Evolutionary conservation across 2,113 vertebrate genomes (phyloP).

Genomic region (Lepisosteus osseus): DNA sequence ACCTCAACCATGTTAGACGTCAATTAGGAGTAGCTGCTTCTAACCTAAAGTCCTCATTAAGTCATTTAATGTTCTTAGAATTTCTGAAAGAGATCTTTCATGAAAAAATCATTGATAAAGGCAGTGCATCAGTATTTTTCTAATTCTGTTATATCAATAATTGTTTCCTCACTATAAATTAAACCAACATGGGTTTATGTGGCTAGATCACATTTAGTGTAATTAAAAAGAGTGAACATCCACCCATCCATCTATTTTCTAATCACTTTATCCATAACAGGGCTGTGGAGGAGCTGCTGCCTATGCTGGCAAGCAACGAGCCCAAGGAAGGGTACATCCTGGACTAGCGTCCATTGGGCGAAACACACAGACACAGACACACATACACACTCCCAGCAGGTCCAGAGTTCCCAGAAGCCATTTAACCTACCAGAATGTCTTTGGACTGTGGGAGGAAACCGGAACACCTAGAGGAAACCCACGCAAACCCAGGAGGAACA

Average conservation of each 20-base stretch:
- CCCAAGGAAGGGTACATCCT: no score
- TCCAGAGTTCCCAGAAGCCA: no score
- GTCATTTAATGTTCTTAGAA: not conserved
- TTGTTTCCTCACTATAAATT: not conserved
- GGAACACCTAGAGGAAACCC: no score
- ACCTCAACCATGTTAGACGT: not conserved
- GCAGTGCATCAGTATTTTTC: constrained; percentile 6
- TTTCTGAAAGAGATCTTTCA: constrained; percentile 21
- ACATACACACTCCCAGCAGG: constrained; percentile 4
- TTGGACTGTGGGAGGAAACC: no score
- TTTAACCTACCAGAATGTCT: no score
- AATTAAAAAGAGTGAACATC: no score
- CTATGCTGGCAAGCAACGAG: no score
- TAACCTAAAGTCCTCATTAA: constrained; percentile 22
- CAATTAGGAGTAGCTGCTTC: constrained; percentile 21
- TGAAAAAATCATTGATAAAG: constrained; percentile 20
- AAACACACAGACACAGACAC: constrained; percentile 8
- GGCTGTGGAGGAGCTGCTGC: no score
- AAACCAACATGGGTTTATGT: not conserved
- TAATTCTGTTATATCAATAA: not conserved
- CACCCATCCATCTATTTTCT: no score
- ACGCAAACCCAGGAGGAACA: no score
- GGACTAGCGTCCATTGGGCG: no score
- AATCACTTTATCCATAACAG: no score
- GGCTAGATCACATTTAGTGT: not conserved